Base-by-base conservation (phyloP, 2,113 vertebrate genomes). In the Xyrauchen texanus region DNA sequence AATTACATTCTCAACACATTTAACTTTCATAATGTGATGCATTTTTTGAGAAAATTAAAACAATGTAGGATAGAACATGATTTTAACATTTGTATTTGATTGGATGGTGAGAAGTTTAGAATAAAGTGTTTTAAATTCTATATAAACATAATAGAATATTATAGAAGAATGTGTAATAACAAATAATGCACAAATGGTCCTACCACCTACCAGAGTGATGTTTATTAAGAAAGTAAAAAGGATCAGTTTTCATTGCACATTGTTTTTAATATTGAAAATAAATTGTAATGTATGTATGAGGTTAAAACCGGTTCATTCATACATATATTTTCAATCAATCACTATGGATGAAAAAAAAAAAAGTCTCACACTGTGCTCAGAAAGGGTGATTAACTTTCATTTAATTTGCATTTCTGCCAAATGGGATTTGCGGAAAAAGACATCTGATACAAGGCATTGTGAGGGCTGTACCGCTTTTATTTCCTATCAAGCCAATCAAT, bases 371-470 rank as follows among this genome's bases (percentile, higher is more conserved):
- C 21, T 34, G 21, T 34, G 6, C 4, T 16, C 68, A 52, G 42
- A 77, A 58, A 77, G 67, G 9, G 61, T 71, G 47, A 73, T 79
- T 74, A 21, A 64, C 21, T 51, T 64, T 63, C 13, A 66, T 60
- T 74, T 75, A 42, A 82, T 68, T 76, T 76, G 57, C 65, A 75
- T 65, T 60, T 64, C 49, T 57, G 76, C 53, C 65, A 69, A 42
- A 15, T 12, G 62, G 49, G 64, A 75, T 49, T 21, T 10, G 21
- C 44, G 6, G 49, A 8, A 55, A 45, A 44, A 10, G 65, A 45
- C 70, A 52, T 45, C 10, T 12, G 57, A 21, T 79, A 49, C 15
- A 46, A 65, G 77, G 65, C 46, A 49, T 52, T 61, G 16, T 65
- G 60, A 60, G 16, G 60, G 60, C 60, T 69, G 69, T 64, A 61